Base-by-base conservation (phyloP, 2,888 invertebrate species). In the Drosophila buzzatii region DNA sequence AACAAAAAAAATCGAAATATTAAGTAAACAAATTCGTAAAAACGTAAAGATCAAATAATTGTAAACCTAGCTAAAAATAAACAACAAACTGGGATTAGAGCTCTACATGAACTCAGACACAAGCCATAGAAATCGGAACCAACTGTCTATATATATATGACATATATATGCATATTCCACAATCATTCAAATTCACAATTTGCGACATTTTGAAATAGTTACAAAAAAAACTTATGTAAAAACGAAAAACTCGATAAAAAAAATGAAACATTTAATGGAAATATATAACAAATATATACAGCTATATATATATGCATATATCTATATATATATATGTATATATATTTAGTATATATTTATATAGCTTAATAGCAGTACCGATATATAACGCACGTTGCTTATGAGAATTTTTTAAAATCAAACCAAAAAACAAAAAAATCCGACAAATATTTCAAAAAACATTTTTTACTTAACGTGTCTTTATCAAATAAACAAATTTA, bases 391-490 rank as follows among this genome's bases (percentile, higher is more conserved):
- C 86, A 86, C 89, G 89, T 89, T 86, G 86, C 86, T 86, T 86
- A 86, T 86, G 89, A 86, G 68, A 85, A 82, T 80, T 85, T 89
- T 89, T 79, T 87, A 83, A 85, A 89, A 89, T 81, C 89, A 82
- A 73, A 69, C 69, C 58, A 35, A 37, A 37, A 37, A 37, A 37
- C 16, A 39, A 65, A 58, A 80, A 39, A 47, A 58, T 45, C 35
- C 44, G 20, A 47, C 45, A 57, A 35, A 84, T 51, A 51, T 51
- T 53, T 53, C 16, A 76, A 81, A 80, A 78, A 72, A 67, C 39
- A 55, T 41, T 83, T 80, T 78, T 90, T 82, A 83, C 84, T 85
- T 83, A 85, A 86, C 79, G 89, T 89, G 90, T 90, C 90, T 90
- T 89, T 90, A 89, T 90, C 87, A 70, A 51, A 81, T 79, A 85